Evolutionary conservation across 2,797 vertebrate species (phyloP), one percentile per base, ranked within the genome.

Genomic region (Lithobates pipiens): DNA sequence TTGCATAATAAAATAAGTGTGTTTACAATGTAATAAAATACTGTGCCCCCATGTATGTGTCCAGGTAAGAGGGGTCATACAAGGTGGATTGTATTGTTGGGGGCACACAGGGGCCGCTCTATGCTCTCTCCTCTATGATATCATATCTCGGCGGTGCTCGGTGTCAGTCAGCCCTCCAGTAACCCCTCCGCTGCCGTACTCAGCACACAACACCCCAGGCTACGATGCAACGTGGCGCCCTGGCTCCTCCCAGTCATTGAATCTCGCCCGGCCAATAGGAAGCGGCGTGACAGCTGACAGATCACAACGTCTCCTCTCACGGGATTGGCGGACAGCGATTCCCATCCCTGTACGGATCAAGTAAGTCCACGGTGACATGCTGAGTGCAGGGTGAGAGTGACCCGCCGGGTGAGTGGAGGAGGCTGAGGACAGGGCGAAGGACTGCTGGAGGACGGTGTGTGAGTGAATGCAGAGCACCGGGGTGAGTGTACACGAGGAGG

Each of bases 171-270:
- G 5, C 29, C 63, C 27, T 10, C 39, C 61, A 18, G 44, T 83
- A 76, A 69, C 82, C 63, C 73, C 2, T 46, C 13, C 5, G 25
- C 27, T 76, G 82, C 82, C 29, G 2, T 8, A 46, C n/a, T 15
- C 16, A 11, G n/a, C 32, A 16, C 63, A 27, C 8, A n/a, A 57
- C 77, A 34, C 70, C 13, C 13, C 50, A 27, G 80, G 46, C 44
- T 25, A 18, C 83, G 67, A 0, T 89, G 91, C 73, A 85, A 92
- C 93, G 93, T 93, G 92, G 92, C 93, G 88, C 4, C 80, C 89
- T 87, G 46, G 76, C 78, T 74, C 81, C 82, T 0, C 81, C 80
- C 82, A 76, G 76, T 39, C 75, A 0, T 1, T 0, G 72, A 69
- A 73, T 63, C 67, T 34, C 76, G 82, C 44, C 83, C 5, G 65